Percentiles rank a stretch among this genome's conserved stretches.
phyloP scores from a whole-genome alignment of 2,797 vertebrate genomes.

The Sebastes kiyomatsui region DNA sequence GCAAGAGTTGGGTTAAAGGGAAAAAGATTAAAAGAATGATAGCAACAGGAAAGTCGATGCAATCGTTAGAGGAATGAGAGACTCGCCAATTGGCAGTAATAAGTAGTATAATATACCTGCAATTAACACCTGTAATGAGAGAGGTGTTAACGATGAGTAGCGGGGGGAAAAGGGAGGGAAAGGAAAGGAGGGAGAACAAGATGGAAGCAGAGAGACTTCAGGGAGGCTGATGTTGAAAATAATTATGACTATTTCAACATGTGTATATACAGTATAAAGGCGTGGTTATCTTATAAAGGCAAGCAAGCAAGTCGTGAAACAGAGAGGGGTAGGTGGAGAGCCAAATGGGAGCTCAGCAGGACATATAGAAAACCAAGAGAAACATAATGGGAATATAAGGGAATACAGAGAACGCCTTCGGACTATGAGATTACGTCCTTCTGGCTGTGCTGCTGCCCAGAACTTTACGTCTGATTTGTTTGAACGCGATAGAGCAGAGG shows the following conservation, averaged over 20 bases:
- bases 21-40: conserved; percentile 7
- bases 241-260: conserved; percentile 32
- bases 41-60: conserved; percentile 26
- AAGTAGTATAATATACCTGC: conserved; percentile 58
- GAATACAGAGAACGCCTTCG: conserved; percentile 1
- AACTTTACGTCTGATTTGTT: conserved; percentile 10
- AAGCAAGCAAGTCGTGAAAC: conserved; percentile 24
- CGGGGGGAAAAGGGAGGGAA: background rate
- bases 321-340: background rate
- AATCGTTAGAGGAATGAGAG: conserved; percentile 33
- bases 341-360: conserved; percentile 26
- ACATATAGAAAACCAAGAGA: conserved; percentile 14
- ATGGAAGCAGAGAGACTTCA: conserved; percentile 7
- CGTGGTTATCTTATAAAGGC: conserved; percentile 30
- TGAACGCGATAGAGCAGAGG: background rate
- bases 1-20: conserved; percentile 25
- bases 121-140: conserved; percentile 74
- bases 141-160: conserved; percentile 55
- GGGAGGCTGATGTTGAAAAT: conserved; percentile 34
- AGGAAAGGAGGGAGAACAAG: conserved; percentile 7
- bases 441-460: background rate
- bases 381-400: conserved; percentile 4
- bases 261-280: conserved; percentile 27
- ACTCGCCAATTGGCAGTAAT: conserved; percentile 51
- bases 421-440: background rate